Percentiles rank a stretch among this genome's conserved stretches.
phyloP scores from a whole-genome alignment of 2,888 invertebrate species.

The Sinodicranocentrus sp. region DNA sequence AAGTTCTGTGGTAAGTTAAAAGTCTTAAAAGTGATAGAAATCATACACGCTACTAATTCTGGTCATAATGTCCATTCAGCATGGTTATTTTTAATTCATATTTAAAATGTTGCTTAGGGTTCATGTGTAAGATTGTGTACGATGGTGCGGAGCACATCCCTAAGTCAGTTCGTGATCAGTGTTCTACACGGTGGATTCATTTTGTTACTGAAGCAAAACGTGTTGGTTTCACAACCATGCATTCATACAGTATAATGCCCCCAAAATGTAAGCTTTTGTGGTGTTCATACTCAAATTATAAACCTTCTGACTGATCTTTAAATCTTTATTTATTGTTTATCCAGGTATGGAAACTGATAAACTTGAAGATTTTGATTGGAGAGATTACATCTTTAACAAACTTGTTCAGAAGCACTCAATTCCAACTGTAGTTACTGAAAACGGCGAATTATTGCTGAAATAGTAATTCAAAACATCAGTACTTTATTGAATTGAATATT shows the following conservation, averaged over 20 bases:
- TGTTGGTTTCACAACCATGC: conserved; percentile 48
- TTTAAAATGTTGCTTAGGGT: conserved; percentile 55
- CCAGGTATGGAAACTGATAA: conserved; percentile 75
- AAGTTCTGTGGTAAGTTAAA: conserved; percentile 64
- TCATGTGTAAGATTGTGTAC: conserved; percentile 62
- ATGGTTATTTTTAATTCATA: no score
- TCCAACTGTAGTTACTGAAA: conserved; percentile 79
- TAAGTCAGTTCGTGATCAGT: conserved; percentile 38
- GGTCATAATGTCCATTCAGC: no score
- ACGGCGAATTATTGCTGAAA: conserved; percentile 42
- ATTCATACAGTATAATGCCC: conserved; percentile 51
- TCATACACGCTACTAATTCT: no score
- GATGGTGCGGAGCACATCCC: conserved; percentile 61
- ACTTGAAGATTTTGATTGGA: conserved; percentile 79
- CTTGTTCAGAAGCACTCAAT: conserved; percentile 80
- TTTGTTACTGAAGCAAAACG: conserved; percentile 55
- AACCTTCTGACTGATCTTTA: neutral
- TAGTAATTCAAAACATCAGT: conserved; percentile 27
- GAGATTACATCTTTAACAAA: conserved; percentile 80
- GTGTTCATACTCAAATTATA: neutral
- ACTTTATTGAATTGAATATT: neutral
- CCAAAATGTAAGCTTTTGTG: conserved; percentile 45
- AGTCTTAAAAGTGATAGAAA: neutral
- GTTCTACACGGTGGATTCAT: conserved; percentile 48
- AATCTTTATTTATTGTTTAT: conserved; percentile 73